phyloP scores from a whole-genome alignment of 2,797 vertebrate genomes.

The Ciconia nigra region DNA sequence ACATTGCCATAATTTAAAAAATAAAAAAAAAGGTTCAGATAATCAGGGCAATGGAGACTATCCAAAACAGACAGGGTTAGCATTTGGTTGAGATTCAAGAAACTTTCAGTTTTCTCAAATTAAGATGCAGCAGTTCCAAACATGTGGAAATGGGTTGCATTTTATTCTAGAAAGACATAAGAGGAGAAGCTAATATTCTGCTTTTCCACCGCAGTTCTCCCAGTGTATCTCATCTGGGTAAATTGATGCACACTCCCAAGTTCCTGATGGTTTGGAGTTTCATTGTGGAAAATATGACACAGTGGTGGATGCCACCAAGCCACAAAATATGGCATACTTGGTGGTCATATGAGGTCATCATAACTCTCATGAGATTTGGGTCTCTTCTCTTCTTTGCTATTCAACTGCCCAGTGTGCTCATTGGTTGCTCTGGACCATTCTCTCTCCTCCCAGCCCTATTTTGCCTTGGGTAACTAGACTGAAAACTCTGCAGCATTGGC shows the following conservation, averaged over 20 bases:
- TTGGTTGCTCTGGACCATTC: neutral
- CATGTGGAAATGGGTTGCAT: neutral
- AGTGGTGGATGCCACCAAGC: neutral
- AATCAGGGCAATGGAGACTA: neutral
- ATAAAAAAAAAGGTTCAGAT: neutral
- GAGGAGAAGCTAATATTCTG: neutral
- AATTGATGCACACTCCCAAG: neutral
- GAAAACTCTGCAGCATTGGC: neutral
- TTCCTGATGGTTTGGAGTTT: neutral
- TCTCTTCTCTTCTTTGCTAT: neutral
- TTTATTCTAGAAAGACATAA: neutral
- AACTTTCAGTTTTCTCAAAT: neutral
- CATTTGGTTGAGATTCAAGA: neutral
- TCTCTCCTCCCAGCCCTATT: neutral
- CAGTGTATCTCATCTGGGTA: neutral
- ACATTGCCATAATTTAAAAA: neutral
- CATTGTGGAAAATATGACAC: neutral
- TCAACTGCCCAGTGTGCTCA: neutral
- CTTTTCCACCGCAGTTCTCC: neutral
- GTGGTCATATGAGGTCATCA: neutral
- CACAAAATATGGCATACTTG: neutral
- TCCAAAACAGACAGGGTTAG: neutral
- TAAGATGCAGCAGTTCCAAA: neutral
- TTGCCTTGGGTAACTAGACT: neutral
- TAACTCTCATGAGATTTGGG: neutral